Base-by-base conservation (phyloP, 2,888 invertebrate genomes). In the Rapana venosa region DNA sequence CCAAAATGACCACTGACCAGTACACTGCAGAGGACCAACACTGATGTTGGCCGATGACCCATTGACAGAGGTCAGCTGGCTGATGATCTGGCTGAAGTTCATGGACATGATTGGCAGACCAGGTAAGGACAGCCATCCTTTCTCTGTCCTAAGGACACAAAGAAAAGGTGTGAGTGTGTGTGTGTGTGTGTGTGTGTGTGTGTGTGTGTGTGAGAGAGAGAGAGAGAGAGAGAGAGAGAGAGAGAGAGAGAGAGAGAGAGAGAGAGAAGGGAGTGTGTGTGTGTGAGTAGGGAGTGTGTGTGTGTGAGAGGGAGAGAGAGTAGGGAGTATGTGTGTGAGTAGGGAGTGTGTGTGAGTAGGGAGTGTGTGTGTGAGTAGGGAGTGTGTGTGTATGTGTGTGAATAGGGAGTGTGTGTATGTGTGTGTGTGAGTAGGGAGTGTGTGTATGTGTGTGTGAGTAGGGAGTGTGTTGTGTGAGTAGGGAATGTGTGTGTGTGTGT, bases 1-100 rank as follows among this genome's bases (percentile, higher is more conserved):
- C 58, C 58, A 58, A 58, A 58, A 58, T 13, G 22, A 66, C 35
- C 36, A 90, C 88, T 70, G 58, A 92, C 92, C 91, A 35, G 90
- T 89, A 32, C 92, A 92, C 56, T 70, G 86, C 35, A 92, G 77
- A 5, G 91, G 88, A 17, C 90, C 91, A 0, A 92, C 20, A n/a
- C 20, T n/a, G 17, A 88, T 77, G 32, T 79, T 87, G 36, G 88
- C 84, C 20, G 36, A 15, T 15, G 66, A 74, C 15, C 36, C 79
- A 0, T 13, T 35, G 32, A 17, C 56, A 36, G 32, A 32, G 26
- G 35, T 35, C 70, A 87, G 70, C 84, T 85, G 84, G 6, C 32
- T 32, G 61, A 88, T 47, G 30, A 81, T 47, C 81, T 32, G 26
- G 26, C 74, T 86, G 86, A 74, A 91, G 86, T 89, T 36, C 66